Evolutionary conservation across 2,113 vertebrate genomes (phyloP).

Genomic region (Apeltes quadracus): DNA sequence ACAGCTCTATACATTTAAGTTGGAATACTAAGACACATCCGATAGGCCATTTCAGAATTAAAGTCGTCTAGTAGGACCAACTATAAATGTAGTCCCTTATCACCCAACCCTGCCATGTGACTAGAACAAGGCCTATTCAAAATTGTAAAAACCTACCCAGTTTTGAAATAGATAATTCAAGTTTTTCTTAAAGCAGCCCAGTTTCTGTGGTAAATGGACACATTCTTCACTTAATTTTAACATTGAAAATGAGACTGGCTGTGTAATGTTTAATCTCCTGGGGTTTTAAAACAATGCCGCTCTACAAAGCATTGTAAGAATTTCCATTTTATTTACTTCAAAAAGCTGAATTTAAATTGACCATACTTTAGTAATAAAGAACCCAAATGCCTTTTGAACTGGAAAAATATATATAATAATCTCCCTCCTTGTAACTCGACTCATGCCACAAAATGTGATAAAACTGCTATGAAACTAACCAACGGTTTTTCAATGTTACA

Average conservation of each 20-base stretch:
- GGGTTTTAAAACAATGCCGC: background rate
- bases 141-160: background rate
- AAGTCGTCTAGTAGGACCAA: background rate
- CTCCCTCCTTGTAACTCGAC: background rate
- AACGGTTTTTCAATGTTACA: background rate
- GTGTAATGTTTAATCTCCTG: background rate
- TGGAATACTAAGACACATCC: background rate
- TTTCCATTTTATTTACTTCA: background rate
- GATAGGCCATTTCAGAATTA: background rate
- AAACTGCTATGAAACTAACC: background rate
- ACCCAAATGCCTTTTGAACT: background rate
- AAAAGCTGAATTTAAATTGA: background rate
- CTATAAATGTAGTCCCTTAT: background rate
- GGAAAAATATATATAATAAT: background rate
- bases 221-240: background rate
- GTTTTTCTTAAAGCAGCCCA: too few species aligned
- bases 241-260: background rate
- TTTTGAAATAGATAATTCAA: background rate
- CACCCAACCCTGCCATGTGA: background rate
- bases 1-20: background rate
- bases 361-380: background rate
- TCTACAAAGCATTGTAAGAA: background rate
- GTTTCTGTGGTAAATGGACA: background rate
- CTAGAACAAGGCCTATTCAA: too few species aligned
- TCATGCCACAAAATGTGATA: background rate